phyloP scores from a whole-genome alignment of 2,888 invertebrate genomes.

The Stenurella melanura region DNA sequence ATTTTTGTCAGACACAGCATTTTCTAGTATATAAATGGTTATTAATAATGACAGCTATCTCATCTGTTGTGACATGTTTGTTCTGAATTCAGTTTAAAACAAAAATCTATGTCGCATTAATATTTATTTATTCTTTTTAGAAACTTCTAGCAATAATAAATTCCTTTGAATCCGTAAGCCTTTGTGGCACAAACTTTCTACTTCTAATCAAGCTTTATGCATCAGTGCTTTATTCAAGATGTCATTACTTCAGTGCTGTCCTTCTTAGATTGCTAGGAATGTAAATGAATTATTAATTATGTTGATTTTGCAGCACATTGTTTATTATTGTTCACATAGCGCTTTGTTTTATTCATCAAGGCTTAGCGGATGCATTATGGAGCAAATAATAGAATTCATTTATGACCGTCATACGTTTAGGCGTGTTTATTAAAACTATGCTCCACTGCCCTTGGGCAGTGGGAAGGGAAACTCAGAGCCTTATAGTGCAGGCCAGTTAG shows the following conservation, averaged over 20 bases:
- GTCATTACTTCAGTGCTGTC: neutral
- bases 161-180: slow-evolving; percentile 7
- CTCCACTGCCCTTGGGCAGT: too few species aligned
- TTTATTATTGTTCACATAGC: neutral
- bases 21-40: too few species aligned
- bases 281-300: slow-evolving; percentile 9
- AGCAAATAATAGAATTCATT: neutral
- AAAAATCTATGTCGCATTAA: too few species aligned
- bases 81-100: too few species aligned
- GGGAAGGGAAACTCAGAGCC: too few species aligned
- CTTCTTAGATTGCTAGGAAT: neutral
- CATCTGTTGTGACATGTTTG: too few species aligned
- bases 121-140: neutral
- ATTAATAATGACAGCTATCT: too few species aligned
- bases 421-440: too few species aligned
- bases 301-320: neutral
- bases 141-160: neutral
- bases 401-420: too few species aligned
- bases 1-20: too few species aligned
- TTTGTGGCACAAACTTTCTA: slow-evolving; percentile 9
- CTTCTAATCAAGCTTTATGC: slow-evolving; percentile 6
- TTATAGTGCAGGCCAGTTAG: too few species aligned
- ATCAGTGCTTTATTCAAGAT: neutral
- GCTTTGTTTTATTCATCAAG: neutral
- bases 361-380: neutral